Evolutionary conservation across 2,113 vertebrate genomes (phyloP).

Genomic region (Heptranchias perlo): DNA sequence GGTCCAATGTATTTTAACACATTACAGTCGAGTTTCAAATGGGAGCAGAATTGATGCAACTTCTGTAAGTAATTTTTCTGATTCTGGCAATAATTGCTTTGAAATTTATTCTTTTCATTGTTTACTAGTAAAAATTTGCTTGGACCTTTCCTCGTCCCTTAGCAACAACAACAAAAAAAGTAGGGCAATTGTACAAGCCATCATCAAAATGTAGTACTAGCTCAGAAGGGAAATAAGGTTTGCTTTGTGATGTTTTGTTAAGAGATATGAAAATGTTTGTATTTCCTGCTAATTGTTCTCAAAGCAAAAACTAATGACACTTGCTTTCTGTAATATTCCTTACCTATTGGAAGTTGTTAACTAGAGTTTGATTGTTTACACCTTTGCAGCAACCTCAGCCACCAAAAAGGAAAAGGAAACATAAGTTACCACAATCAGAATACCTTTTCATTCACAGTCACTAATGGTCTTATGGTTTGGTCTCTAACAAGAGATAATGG

Average conservation of each 20-base stretch:
- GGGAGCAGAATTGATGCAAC: not conserved
- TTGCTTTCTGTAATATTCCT: not conserved
- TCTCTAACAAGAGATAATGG: too few species aligned
- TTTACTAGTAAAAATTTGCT: not conserved
- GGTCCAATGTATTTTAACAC: not conserved
- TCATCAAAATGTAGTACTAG: not conserved
- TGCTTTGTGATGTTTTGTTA: not conserved
- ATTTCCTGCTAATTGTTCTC: not conserved
- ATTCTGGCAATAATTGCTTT: not conserved
- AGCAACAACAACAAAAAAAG: not conserved
- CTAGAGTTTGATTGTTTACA: not conserved
- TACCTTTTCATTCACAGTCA: too few species aligned
- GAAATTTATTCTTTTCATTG: not conserved
- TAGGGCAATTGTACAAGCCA: not conserved
- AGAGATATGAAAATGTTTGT: too few species aligned
- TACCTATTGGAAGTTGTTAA: not conserved
- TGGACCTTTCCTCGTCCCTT: not conserved
- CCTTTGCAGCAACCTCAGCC: too few species aligned
- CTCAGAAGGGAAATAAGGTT: not conserved
- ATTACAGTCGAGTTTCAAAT: not conserved
- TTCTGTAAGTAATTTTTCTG: not conserved
- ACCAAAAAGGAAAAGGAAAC: too few species aligned
- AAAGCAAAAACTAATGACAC: not conserved
- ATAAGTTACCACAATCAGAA: not conserved
- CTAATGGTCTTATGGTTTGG: too few species aligned